Conservation (phyloP, 2,113 vertebrate genomes). For the Gnathonemus echidnorhynchus region DNA sequence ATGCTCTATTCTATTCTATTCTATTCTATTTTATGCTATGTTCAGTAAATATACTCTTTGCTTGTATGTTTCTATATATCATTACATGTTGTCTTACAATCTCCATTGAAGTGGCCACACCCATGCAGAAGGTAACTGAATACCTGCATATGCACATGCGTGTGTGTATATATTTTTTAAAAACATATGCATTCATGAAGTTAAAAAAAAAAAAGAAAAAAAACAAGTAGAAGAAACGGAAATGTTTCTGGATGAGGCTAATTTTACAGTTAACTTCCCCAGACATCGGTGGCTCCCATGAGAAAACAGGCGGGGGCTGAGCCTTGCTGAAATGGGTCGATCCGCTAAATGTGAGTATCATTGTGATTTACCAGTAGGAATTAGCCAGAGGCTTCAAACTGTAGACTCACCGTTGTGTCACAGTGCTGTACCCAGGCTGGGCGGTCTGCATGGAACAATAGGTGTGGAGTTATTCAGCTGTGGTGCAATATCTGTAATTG, state of each 20-base stretch:
- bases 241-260: slow-evolving; percentile 21
- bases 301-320: slow-evolving; percentile 36
- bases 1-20: not conserved
- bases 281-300: slow-evolving; percentile 38
- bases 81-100: not conserved
- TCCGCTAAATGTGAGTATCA: not conserved
- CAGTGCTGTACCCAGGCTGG: not conserved
- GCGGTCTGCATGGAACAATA: not conserved
- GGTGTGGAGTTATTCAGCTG: not conserved
- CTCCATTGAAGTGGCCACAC: not conserved
- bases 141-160: not conserved
- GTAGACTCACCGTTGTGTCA: slow-evolving; percentile 12
- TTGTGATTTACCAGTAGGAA: slow-evolving; percentile 22
- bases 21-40: not conserved
- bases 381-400: slow-evolving; percentile 24
- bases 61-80: not conserved
- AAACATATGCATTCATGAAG: not conserved
- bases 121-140: not conserved
- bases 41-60: not conserved
- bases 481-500: slow-evolving; percentile 2
- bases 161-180: not conserved
- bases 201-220: not conserved
- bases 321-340: slow-evolving; percentile 9
- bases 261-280: slow-evolving; percentile 27
- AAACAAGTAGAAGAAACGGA: slow-evolving; percentile 21